phyloP scores from a whole-genome alignment of 2,113 vertebrate species.

The Archilochus colubris region DNA sequence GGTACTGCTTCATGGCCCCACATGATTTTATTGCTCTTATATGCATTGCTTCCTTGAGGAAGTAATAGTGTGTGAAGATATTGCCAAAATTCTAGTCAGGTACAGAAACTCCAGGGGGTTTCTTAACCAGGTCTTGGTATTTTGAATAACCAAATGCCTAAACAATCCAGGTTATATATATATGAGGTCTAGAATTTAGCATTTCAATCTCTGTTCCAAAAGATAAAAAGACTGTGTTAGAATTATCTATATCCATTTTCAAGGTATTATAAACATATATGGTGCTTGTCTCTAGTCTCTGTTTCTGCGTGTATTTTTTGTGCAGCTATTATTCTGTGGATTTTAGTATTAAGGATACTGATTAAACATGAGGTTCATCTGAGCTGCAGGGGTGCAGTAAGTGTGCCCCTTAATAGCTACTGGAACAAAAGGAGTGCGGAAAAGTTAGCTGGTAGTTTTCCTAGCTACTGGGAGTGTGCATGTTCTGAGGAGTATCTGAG shows the following conservation, averaged over 20 bases:
- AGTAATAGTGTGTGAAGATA: not conserved
- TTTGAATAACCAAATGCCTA: not conserved
- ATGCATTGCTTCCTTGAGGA: not conserved
- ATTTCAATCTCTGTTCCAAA: not conserved
- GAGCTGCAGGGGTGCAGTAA: not conserved
- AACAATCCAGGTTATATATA: accelerated
- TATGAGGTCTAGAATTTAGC: not conserved
- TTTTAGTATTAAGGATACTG: not conserved
- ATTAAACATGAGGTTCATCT: not conserved
- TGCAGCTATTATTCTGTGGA: not conserved
- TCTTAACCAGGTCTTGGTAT: not conserved
- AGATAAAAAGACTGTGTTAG: not conserved
- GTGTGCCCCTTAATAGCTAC: not conserved
- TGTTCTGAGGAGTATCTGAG: not conserved
- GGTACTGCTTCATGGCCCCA: not conserved
- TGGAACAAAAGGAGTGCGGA: not conserved
- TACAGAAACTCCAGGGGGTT: not conserved
- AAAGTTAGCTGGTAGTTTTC: not conserved
- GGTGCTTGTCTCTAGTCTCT: not conserved
- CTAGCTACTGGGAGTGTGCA: not conserved
- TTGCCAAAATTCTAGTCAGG: not conserved
- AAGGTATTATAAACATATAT: not conserved
- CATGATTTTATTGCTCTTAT: not conserved
- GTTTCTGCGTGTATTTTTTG: not conserved
- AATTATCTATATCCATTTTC: not conserved